These are phyloP conservation scores for Zoanthus solanderi DNA, from an alignment of 92 coral and sea anemone genomes.

Conservation along the genomic window DNA sequence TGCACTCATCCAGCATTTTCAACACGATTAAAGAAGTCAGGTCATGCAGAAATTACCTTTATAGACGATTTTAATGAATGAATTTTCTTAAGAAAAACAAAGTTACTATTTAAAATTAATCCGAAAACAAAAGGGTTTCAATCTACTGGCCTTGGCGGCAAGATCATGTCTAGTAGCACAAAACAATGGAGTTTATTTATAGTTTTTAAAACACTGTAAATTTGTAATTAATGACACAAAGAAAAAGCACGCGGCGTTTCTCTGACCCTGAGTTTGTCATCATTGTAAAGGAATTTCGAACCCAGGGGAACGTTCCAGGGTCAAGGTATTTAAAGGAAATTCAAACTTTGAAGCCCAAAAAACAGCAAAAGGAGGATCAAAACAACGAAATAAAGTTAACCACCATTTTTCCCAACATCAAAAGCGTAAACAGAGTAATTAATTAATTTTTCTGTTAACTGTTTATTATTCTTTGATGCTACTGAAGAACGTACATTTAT, in stretches of 20 bases:
- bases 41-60: neutral
- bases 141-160: conserved; percentile 2
- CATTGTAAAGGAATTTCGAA: conserved; percentile 9
- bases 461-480: too few species aligned
- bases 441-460: too few species aligned
- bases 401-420: conserved; percentile 12
- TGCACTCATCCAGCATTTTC: conserved; percentile 2
- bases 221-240: neutral
- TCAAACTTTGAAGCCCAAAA: conserved; percentile 24
- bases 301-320: conserved; percentile 24
- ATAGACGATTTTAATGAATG: neutral
- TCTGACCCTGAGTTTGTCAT: conserved; percentile 16
- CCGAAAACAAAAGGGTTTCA: neutral
- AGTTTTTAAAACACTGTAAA: neutral
- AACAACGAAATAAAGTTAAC: conserved; percentile 17
- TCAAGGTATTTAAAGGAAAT: conserved; percentile 8
- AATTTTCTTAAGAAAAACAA: conserved; percentile 11
- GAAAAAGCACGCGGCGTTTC: neutral
- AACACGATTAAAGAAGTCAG: conserved; percentile 7
- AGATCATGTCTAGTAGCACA: neutral
- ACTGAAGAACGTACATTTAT: too few species aligned
- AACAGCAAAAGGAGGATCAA: conserved; percentile 8
- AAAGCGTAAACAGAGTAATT: neutral
- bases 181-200: neutral
- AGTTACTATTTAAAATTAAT: neutral